Evolutionary conservation across 2,888 invertebrate genomes (phyloP).

Genomic region (Chorisops tibialis): DNA sequence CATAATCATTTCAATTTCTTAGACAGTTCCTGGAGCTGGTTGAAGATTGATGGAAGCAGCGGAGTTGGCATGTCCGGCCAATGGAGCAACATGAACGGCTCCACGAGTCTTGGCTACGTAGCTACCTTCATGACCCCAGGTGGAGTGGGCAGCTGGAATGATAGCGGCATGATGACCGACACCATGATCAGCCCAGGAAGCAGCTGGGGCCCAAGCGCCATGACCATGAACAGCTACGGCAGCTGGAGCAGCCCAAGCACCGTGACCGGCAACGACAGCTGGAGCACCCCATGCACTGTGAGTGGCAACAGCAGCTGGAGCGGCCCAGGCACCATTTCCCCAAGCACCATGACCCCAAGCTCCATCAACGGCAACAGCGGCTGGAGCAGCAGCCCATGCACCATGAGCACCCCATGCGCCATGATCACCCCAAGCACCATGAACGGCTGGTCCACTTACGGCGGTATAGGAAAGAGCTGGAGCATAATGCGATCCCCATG

Average conservation of each 20-base stretch:
- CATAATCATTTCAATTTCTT: neutral
- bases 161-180: neutral
- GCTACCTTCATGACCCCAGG: conserved; percentile 40
- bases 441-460: conserved; percentile 28
- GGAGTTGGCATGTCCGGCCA: conserved; percentile 46
- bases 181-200: too few species aligned
- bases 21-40: conserved; percentile 51
- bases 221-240: neutral
- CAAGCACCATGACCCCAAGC: neutral
- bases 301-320: conserved; percentile 22
- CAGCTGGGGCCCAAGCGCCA: conserved; percentile 9
- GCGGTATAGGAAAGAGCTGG: conserved; percentile 30
- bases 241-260: conserved; percentile 20
- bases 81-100: conserved; percentile 50
- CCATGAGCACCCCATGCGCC: conserved; percentile 29
- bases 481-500: conserved; percentile 27
- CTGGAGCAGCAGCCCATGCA: conserved; percentile 36
- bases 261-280: neutral
- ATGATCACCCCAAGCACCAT: neutral
- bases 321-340: conserved; percentile 6
- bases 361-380: conserved; percentile 24
- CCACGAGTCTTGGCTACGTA: conserved; percentile 53
- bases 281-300: conserved; percentile 34
- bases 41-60: conserved; percentile 46
- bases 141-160: conserved; percentile 31